A percentile compares a stretch with the other conserved stretches of the same genome.
Conservation (phyloP, 1,140 invertebrate species). For the Semibalanus balanoides region DNA sequence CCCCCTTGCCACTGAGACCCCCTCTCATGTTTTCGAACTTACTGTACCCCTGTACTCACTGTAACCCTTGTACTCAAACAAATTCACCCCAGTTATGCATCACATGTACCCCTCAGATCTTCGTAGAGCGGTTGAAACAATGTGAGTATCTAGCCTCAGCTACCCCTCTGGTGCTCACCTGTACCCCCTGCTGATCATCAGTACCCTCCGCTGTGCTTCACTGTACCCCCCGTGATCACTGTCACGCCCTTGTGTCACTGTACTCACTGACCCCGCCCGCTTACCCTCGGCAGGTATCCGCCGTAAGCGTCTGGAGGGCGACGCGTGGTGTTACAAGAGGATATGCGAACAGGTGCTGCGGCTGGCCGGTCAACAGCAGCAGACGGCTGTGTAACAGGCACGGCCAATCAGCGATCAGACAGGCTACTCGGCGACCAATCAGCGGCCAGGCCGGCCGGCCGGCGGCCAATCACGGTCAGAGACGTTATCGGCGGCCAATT, state of each 20-base stretch:
- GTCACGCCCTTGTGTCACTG: too few relatives aligned
- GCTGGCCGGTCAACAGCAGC: constrained; percentile 29
- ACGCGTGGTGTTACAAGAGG: constrained; percentile 71
- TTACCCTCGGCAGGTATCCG: constrained; percentile 36
- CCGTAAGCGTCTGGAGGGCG: constrained; percentile 62
- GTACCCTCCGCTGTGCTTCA: too few relatives aligned
- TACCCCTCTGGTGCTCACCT: constrained; percentile 27
- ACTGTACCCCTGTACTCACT: too few relatives aligned
- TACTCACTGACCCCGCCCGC: too few relatives aligned
- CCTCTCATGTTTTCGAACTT: too few relatives aligned
- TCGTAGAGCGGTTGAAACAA: too few relatives aligned
- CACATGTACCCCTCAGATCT: too few relatives aligned
- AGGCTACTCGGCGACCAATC: neutral
- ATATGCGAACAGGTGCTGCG: constrained; percentile 68
- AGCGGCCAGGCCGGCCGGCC: neutral
- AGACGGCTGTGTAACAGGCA: constrained; percentile 13
- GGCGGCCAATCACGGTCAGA: constrained; percentile 3
- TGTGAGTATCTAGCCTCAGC: constrained; percentile 33
- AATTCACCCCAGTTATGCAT: too few relatives aligned
- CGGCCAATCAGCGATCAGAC: neutral
- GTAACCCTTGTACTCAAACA: too few relatives aligned
- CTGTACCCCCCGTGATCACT: too few relatives aligned
- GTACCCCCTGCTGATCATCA: too few relatives aligned
- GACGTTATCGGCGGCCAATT: neutral
- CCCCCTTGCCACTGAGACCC: too few relatives aligned